phyloP scores from a whole-genome alignment of 64 coral and sea anemone genomes.

The Cladopsammia gracilis region DNA sequence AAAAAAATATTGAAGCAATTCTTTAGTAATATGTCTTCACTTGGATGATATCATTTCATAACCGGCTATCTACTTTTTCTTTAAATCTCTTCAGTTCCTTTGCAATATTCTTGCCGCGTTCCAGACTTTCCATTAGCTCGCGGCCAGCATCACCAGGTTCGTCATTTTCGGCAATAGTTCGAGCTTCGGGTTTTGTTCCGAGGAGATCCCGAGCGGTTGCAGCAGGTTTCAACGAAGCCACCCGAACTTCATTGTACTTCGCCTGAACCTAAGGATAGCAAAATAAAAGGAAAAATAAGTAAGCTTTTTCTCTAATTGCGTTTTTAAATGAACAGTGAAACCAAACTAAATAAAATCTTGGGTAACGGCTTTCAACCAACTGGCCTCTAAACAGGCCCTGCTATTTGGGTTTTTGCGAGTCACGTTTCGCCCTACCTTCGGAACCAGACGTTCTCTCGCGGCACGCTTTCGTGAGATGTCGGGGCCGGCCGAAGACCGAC shows the following conservation, averaged over 20 bases:
- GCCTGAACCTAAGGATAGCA: slow-evolving; percentile 74
- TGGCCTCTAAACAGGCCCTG: not conserved
- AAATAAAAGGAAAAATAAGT: slow-evolving; percentile 11
- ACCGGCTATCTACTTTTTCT: slow-evolving; percentile 36
- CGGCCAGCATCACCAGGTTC: not conserved
- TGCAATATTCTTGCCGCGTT: not conserved
- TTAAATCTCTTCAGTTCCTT: slow-evolving; percentile 49
- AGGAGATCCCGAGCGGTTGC: slow-evolving; percentile 36
- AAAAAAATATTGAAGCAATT: too few species aligned
- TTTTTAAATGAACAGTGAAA: too few species aligned
- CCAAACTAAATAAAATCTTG: too few species aligned
- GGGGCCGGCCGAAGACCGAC: too few species aligned
- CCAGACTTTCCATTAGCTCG: not conserved
- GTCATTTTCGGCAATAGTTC: not conserved
- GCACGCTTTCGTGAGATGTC: too few species aligned
- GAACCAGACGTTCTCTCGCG: too few species aligned
- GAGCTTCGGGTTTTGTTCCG: not conserved
- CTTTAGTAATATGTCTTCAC: too few species aligned
- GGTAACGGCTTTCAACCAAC: not conserved
- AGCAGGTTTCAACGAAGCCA: slow-evolving; percentile 68
- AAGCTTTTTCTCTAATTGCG: not conserved
- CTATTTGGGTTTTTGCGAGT: not conserved
- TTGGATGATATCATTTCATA: slow-evolving; percentile 7
- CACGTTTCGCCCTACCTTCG: not conserved
- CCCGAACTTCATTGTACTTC: slow-evolving; percentile 91